phyloP scores from a whole-genome alignment of 2,113 vertebrate genomes.

The Alaudala cheleensis region DNA sequence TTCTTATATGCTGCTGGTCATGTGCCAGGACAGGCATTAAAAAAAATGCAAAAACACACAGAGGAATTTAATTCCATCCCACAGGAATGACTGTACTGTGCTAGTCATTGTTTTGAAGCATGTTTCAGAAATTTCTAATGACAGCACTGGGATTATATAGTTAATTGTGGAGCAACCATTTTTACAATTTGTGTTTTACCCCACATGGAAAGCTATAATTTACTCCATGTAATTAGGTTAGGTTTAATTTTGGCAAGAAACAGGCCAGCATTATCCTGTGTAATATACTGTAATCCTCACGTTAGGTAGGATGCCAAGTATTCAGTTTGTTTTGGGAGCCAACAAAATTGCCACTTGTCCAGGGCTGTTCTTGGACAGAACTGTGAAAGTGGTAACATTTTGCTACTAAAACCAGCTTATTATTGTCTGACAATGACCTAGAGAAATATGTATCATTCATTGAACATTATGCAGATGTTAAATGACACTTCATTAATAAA shows the following conservation, averaged over 20 bases:
- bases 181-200: slow-evolving; percentile 55
- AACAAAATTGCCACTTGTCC: slow-evolving; percentile 64
- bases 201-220: slow-evolving; percentile 57
- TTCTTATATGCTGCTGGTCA: neutral
- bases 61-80: slow-evolving; percentile 1
- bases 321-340: slow-evolving; percentile 58
- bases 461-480: neutral
- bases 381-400: slow-evolving; percentile 36
- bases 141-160: slow-evolving; percentile 18
- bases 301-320: slow-evolving; percentile 52
- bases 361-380: slow-evolving; percentile 57
- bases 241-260: slow-evolving; percentile 58
- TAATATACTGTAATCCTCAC: slow-evolving; percentile 56
- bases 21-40: neutral
- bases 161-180: slow-evolving; percentile 47
- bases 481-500: neutral
- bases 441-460: neutral
- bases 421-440: neutral
- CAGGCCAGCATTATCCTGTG: slow-evolving; percentile 32
- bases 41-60: neutral
- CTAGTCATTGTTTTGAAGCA: slow-evolving; percentile 35
- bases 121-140: slow-evolving; percentile 58
- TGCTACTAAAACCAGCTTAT: slow-evolving; percentile 2
- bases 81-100: neutral
- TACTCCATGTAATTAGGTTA: slow-evolving; percentile 55